A percentile compares a stretch with the other conserved stretches of the same genome.
phyloP scores from a whole-genome alignment of 2,888 invertebrate species.

The Morpho deidamia region DNA sequence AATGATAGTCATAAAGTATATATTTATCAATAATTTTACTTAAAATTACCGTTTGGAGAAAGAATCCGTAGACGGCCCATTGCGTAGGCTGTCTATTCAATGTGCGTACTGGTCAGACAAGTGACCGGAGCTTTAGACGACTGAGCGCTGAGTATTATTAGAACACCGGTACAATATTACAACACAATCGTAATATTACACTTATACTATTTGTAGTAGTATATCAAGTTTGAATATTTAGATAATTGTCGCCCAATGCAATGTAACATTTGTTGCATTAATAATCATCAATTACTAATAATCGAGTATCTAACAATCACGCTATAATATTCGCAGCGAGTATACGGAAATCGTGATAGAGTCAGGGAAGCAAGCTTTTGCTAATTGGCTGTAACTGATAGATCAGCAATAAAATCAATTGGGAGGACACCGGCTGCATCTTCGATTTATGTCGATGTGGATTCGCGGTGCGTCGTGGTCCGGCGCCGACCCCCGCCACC shows the following conservation, averaged over 20 bases:
- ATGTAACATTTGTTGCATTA: no score
- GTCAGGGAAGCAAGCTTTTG: constrained; percentile 53
- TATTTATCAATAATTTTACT: constrained; percentile 15
- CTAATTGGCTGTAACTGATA: constrained; percentile 70
- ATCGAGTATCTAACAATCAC: not conserved
- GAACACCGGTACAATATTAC: constrained; percentile 8
- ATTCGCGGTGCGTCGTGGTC: constrained; percentile 70
- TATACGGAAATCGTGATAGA: constrained; percentile 53
- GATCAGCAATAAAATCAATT: constrained; percentile 73
- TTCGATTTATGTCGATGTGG: constrained; percentile 72
- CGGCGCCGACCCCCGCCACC: constrained; percentile 72
- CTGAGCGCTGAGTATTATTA: constrained; percentile 24
- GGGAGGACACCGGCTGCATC: constrained; percentile 73
- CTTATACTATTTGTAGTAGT: constrained; percentile 8
- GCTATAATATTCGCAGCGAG: constrained; percentile 44
- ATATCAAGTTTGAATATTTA: no score
- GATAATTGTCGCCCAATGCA: no score
- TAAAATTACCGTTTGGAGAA: not conserved
- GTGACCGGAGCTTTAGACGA: constrained; percentile 25
- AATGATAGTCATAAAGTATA: not conserved
- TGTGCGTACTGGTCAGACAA: constrained; percentile 30
- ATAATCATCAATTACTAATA: not conserved
- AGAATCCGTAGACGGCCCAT: constrained; percentile 15
- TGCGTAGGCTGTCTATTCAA: constrained; percentile 31
- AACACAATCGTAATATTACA: constrained; percentile 10